A percentile compares a stretch with the other conserved stretches of the same genome.
These are phyloP conservation scores for Aleiodes sp. DNA, from an alignment of 1,140 invertebrate species.

Conservation along the genomic window DNA sequence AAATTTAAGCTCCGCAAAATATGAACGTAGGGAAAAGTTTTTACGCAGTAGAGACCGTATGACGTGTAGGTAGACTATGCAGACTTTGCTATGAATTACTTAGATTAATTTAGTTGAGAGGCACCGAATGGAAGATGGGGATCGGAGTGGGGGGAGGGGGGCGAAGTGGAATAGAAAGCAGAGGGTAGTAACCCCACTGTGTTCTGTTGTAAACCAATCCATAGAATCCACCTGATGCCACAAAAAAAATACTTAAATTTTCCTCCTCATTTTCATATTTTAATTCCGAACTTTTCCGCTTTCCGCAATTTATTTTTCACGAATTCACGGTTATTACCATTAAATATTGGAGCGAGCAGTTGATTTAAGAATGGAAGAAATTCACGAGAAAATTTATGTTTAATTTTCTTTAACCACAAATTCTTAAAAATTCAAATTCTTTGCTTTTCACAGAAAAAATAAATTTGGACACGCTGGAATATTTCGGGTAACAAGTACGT, in stretches of 20 bases:
- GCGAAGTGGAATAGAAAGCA: not conserved
- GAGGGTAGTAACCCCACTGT: constrained; percentile 7
- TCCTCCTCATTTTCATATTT: not conserved
- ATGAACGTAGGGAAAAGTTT: not conserved
- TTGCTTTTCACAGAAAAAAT: constrained; percentile 45
- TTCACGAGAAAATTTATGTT: too few relatives aligned
- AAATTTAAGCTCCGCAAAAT: not conserved
- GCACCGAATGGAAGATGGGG: constrained; percentile 29
- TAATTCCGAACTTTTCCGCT: too few relatives aligned
- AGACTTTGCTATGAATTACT: constrained; percentile 63
- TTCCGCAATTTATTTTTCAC: too few relatives aligned
- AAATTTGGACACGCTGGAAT: constrained; percentile 33
- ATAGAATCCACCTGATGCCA: not conserved
- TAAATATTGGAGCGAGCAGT: too few relatives aligned
- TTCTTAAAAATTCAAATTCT: not conserved
- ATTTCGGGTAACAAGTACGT: not conserved
- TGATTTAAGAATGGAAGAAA: too few relatives aligned
- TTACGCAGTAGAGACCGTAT: constrained; percentile 35
- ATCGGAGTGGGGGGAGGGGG: not conserved
- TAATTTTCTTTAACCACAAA: not conserved
- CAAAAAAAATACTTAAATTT: not conserved
- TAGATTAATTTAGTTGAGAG: constrained; percentile 63
- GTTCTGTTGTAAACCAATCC: not conserved
- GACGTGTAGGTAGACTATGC: constrained; percentile 43
- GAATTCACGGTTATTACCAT: too few relatives aligned